Conservation (phyloP, 2,888 invertebrate species). For the Tetanocera ferruginea region DNA sequence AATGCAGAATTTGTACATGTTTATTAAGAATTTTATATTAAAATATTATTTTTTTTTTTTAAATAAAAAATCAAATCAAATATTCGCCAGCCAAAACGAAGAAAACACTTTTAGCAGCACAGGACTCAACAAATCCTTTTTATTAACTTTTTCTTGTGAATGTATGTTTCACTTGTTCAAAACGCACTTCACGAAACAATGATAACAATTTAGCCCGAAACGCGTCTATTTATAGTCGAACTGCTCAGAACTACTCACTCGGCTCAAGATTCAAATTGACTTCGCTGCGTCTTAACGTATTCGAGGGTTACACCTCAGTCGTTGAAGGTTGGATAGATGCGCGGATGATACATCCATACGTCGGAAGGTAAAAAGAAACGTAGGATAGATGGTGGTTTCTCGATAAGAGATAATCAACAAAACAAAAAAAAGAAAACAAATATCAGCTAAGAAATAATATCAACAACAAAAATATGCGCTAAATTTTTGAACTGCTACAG, state of each 20-base stretch:
- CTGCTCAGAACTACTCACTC: background rate
- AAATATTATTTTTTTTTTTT: slow-evolving; percentile 30
- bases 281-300: slow-evolving; percentile 6
- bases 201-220: slow-evolving; percentile 13
- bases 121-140: background rate
- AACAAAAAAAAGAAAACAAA: background rate
- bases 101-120: background rate
- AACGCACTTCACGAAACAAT: slow-evolving; percentile 23
- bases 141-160: background rate
- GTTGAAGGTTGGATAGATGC: slow-evolving; percentile 39
- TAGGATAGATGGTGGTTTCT: slow-evolving; percentile 15
- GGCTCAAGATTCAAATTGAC: slow-evolving; percentile 9
- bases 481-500: background rate
- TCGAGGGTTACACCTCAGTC: slow-evolving; percentile 23
- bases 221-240: slow-evolving; percentile 30
- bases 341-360: background rate
- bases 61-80: slow-evolving; percentile 35
- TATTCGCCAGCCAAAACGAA: slow-evolving; percentile 14
- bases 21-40: slow-evolving; percentile 41
- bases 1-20: slow-evolving; percentile 60
- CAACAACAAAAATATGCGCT: slow-evolving; percentile 8
- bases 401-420: slow-evolving; percentile 16
- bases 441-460: background rate
- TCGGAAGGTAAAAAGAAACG: slow-evolving; percentile 25
- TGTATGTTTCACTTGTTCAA: background rate